Conservation (phyloP, 2,888 invertebrate species). For the Seira sanloemensis region DNA sequence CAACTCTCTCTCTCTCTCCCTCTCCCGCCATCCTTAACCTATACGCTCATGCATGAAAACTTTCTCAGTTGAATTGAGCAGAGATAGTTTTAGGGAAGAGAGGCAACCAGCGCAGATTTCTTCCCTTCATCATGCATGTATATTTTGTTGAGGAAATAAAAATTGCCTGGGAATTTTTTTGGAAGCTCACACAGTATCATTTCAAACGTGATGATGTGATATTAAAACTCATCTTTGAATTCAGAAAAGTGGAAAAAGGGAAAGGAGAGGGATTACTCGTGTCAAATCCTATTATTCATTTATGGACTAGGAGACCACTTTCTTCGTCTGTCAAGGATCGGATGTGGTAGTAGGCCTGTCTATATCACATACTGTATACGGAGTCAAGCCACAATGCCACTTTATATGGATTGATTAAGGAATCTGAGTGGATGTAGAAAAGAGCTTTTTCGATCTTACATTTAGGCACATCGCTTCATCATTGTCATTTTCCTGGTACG, state of each 20-base stretch:
- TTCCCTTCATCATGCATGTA: no score
- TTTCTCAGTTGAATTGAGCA: neutral
- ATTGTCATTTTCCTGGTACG: no score
- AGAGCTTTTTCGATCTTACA: neutral
- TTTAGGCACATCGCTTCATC: neutral
- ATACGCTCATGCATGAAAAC: neutral
- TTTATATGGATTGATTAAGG: neutral
- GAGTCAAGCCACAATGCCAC: neutral
- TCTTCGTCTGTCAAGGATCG: neutral
- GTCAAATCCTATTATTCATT: conserved; percentile 55
- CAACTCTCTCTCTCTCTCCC: no score
- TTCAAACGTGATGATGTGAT: conserved; percentile 50
- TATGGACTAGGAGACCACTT: no score
- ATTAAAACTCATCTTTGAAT: conserved; percentile 35
- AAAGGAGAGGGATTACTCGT: conserved; percentile 36
- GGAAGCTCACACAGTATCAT: neutral
- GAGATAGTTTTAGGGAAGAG: neutral
- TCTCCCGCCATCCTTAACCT: neutral
- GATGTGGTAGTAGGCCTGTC: neutral
- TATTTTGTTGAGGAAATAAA: neutral
- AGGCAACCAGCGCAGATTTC: no score
- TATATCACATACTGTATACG: neutral
- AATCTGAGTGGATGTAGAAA: neutral
- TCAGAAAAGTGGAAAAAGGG: conserved; percentile 49
- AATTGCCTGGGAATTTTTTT: neutral